phyloP scores from a whole-genome alignment of 2,113 vertebrate species.

The Copsychus sechellarum region DNA sequence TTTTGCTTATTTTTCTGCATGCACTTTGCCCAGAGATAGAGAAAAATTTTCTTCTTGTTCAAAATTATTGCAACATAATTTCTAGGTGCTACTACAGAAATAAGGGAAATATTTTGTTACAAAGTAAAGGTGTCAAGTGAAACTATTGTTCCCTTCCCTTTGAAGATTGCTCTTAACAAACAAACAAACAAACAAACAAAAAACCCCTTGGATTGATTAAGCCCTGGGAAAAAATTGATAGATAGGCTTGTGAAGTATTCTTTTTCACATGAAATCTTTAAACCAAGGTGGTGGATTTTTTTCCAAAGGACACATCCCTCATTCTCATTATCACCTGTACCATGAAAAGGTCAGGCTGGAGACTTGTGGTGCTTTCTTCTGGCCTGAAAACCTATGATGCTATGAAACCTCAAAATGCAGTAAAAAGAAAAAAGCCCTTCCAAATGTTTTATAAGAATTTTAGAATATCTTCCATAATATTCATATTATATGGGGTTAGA shows the following conservation, averaged over 20 bases:
- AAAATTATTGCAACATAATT: neutral
- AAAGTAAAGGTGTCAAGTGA: neutral
- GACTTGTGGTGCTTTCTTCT: neutral
- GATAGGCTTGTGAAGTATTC: neutral
- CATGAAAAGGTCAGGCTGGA: neutral
- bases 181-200: neutral
- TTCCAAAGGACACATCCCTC: neutral
- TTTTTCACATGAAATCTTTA: neutral
- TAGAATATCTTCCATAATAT: neutral
- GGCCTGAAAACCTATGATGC: neutral
- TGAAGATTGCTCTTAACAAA: neutral
- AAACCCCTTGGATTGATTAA: neutral
- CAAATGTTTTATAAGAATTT: neutral
- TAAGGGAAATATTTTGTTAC: neutral
- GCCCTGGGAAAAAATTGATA: neutral
- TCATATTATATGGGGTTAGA: neutral
- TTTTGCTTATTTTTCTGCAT: neutral
- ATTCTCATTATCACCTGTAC: neutral
- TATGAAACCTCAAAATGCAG: neutral
- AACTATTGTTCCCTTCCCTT: neutral
- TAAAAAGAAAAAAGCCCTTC: accelerated
- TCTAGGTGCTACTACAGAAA: neutral
- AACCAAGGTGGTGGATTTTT: neutral
- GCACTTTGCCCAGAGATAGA: neutral
- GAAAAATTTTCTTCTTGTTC: neutral